Evolutionary conservation across 2,888 invertebrate species (phyloP).

Genomic region (Colostygia pectinataria): DNA sequence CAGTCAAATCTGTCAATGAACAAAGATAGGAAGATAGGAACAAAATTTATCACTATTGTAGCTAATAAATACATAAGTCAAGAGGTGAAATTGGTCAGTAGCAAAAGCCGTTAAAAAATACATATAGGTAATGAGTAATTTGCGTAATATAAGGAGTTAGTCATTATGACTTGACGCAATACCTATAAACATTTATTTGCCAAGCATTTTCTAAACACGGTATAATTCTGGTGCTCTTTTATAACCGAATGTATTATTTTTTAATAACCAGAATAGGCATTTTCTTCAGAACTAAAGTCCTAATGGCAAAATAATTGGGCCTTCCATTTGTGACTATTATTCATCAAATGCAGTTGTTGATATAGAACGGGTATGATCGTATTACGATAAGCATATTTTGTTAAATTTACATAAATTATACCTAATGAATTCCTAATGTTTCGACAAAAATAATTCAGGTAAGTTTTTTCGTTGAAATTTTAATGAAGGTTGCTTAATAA

Average conservation of each 20-base stretch:
- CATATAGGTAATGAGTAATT: no score
- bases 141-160: neutral
- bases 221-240: slow-evolving; percentile 2
- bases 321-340: slow-evolving; percentile 51
- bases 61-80: no score
- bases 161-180: neutral
- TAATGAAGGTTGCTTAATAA: no score
- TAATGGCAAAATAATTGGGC: slow-evolving; percentile 68
- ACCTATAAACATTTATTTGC: slow-evolving; percentile 4
- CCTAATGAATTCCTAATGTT: slow-evolving; percentile 28
- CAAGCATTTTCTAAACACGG: slow-evolving; percentile 9
- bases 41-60: no score
- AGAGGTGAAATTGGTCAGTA: no score
- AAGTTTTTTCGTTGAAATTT: neutral
- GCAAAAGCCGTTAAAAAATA: no score
- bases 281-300: slow-evolving; percentile 51
- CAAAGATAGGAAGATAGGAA: no score
- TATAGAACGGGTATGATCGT: slow-evolving; percentile 32
- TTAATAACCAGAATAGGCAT: slow-evolving; percentile 55
- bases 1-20: no score
- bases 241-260: slow-evolving; percentile 35
- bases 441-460: slow-evolving; percentile 7
- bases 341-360: slow-evolving; percentile 38
- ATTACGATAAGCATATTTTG: slow-evolving; percentile 43
- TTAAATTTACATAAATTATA: slow-evolving; percentile 31